Conservation (phyloP, 2,113 vertebrate species). For the Cygnus atratus region DNA sequence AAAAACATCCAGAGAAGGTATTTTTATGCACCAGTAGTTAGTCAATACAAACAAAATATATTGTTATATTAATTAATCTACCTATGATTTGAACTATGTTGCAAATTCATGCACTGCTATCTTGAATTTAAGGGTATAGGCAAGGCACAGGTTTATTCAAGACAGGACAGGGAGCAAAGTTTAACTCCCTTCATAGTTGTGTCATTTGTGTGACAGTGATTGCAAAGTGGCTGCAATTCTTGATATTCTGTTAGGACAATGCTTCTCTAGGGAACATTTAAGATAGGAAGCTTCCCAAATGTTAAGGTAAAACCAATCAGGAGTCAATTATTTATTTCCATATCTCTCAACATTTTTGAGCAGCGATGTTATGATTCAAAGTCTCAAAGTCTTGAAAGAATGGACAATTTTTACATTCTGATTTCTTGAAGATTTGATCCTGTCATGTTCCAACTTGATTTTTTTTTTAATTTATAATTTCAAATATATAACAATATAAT, state of each 20-base stretch:
- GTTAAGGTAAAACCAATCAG: neutral
- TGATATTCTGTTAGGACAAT: neutral
- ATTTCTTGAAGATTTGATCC: neutral
- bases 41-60: neutral
- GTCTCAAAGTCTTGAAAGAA: neutral
- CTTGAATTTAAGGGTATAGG: neutral
- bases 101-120: neutral
- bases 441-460: too few species aligned
- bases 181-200: neutral
- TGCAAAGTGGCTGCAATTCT: neutral
- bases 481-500: neutral
- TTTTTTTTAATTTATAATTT: neutral
- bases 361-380: neutral
- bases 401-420: neutral
- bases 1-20: neutral
- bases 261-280: neutral
- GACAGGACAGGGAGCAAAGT: neutral
- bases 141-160: neutral
- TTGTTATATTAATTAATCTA: neutral
- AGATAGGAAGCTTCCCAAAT: neutral
- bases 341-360: neutral
- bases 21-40: neutral
- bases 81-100: neutral
- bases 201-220: neutral
- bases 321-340: neutral